Evolutionary conservation across 2,888 invertebrate genomes (phyloP).

Genomic region (Allygus modestus): DNA sequence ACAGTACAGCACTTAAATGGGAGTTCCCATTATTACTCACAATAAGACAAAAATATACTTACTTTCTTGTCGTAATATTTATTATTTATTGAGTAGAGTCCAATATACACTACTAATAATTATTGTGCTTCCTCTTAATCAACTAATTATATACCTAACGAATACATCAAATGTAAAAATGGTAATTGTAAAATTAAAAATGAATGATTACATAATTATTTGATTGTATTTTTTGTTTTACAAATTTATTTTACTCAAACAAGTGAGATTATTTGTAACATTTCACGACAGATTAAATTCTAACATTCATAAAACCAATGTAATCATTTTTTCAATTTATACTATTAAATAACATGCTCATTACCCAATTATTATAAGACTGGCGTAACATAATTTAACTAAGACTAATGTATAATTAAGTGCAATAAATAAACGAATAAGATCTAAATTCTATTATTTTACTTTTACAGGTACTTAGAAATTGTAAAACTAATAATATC

Average conservation of each 20-base stretch:
- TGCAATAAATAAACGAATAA: slow-evolving; percentile 13
- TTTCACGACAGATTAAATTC: background rate
- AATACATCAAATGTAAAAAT: too few species aligned
- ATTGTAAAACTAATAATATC: slow-evolving; percentile 2
- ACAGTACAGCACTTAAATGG: slow-evolving; percentile 36
- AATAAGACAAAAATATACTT: slow-evolving; percentile 30
- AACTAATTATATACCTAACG: slow-evolving; percentile 13
- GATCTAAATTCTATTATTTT: slow-evolving; percentile 24
- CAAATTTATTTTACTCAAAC: background rate
- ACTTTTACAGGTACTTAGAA: slow-evolving; percentile 44
- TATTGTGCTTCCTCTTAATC: slow-evolving; percentile 38
- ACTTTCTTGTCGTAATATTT: slow-evolving; percentile 2
- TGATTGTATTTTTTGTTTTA: background rate
- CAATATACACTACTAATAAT: background rate
- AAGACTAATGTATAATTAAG: background rate
- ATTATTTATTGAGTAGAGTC: slow-evolving; percentile 15
- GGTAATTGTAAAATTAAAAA: too few species aligned
- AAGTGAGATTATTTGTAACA: background rate
- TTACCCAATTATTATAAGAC: background rate
- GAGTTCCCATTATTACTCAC: background rate
- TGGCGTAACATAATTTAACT: background rate
- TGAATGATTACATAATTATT: background rate
- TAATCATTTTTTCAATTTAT: background rate
- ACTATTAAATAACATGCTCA: background rate
- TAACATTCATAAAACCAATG: background rate